Conservation (phyloP, 2,888 invertebrate genomes). For the Cryptocephalus moraei region DNA sequence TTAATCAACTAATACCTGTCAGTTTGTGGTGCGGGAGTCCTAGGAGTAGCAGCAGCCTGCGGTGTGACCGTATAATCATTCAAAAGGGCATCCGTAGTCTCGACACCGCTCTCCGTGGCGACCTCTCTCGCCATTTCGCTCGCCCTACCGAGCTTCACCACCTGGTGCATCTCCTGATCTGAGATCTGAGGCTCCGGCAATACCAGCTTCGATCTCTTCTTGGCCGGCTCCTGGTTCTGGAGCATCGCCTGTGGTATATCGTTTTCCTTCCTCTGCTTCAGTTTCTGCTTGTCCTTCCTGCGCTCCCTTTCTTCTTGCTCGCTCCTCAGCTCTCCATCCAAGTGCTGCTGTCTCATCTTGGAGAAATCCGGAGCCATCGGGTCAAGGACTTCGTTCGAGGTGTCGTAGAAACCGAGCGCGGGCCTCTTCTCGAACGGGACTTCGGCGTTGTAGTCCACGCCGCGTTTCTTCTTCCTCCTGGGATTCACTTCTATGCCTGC, state of each 20-base stretch:
- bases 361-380: conserved; percentile 86
- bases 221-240: conserved; percentile 78
- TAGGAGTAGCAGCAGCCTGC: conserved; percentile 58
- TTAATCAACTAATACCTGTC: conserved; percentile 42
- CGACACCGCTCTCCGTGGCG: conserved; percentile 65
- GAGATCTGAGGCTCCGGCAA: conserved; percentile 95
- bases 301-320: conserved; percentile 91
- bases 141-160: conserved; percentile 83
- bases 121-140: conserved; percentile 86
- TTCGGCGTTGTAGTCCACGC: conserved; percentile 95
- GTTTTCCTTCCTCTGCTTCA: conserved; percentile 93
- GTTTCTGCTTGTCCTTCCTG: conserved; percentile 88
- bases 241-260: conserved; percentile 87
- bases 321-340: conserved; percentile 83
- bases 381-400: conserved; percentile 78
- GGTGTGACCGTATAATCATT: conserved; percentile 84
- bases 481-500: conserved; percentile 73
- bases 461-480: conserved; percentile 66
- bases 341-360: conserved; percentile 78
- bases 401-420: conserved; percentile 90
- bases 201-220: conserved; percentile 91
- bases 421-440: conserved; percentile 96
- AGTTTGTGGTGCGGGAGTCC: conserved; percentile 77
- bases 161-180: conserved; percentile 84
- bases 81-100: conserved; percentile 75